Percentiles rank a stretch among this genome's conserved stretches.
These are phyloP conservation scores for Archivesica marissinica DNA, from an alignment of 1,140 invertebrate species.

Conservation along the genomic window DNA sequence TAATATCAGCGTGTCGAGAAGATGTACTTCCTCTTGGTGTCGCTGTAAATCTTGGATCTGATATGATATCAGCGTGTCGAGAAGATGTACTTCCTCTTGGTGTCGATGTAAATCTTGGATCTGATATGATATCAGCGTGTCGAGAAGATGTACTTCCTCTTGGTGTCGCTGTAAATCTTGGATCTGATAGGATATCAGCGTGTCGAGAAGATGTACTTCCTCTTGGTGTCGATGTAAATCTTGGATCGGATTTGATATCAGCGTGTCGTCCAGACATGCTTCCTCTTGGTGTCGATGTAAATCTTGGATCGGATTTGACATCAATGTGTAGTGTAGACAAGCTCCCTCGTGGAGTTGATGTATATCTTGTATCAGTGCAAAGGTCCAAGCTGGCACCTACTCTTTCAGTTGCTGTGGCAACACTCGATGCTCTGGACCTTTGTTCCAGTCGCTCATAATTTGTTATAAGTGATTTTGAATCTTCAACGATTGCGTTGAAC, in stretches of 20 bases:
- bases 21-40: background rate
- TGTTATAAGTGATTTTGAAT: constrained; percentile 43
- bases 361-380: constrained; percentile 14
- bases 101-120: constrained; percentile 1
- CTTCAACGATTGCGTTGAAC: constrained; percentile 37
- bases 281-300: constrained; percentile 16
- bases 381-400: background rate
- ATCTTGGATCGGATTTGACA: background rate
- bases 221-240: background rate
- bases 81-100: constrained; percentile 24
- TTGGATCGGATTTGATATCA: background rate
- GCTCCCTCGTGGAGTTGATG: constrained; percentile 9
- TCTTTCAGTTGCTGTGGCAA: background rate
- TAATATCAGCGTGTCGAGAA: constrained; percentile 2
- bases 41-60: background rate
- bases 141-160: constrained; percentile 23
- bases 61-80: background rate
- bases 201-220: background rate
- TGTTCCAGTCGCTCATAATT: constrained; percentile 31
- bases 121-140: constrained; percentile 3
- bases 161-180: constrained; percentile 2
- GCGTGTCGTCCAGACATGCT: background rate
- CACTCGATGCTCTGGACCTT: constrained; percentile 15
- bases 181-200: background rate
- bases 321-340: background rate